Evolutionary conservation across 2,888 invertebrate species (phyloP).

Genomic region (Agonopterix subpropinquella): DNA sequence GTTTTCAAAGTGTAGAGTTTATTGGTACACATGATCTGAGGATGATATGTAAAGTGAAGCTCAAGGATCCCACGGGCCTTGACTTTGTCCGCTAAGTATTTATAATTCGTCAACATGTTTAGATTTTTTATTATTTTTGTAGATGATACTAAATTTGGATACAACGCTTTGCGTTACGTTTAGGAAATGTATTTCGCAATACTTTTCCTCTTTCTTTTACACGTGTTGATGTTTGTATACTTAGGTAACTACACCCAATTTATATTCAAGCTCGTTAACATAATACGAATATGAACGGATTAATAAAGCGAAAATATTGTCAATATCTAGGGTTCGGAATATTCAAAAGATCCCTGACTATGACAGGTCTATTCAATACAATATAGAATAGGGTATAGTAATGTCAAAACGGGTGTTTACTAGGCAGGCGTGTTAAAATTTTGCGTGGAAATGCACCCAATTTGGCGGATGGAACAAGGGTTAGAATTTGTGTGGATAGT

Average conservation of each 20-base stretch:
- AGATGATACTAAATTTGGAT: neutral
- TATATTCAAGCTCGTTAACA: neutral
- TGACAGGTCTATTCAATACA: neutral
- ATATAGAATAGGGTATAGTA: slow-evolving; percentile 8
- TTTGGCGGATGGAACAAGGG: slow-evolving; percentile 64
- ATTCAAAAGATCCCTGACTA: neutral
- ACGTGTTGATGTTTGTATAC: neutral
- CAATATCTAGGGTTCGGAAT: neutral
- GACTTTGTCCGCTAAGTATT: slow-evolving; percentile 48
- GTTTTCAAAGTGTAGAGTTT: slow-evolving; percentile 29
- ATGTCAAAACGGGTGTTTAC: slow-evolving; percentile 38
- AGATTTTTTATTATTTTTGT: slow-evolving; percentile 16
- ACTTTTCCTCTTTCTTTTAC: neutral
- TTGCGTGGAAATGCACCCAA: slow-evolving; percentile 66
- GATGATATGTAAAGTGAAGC: slow-evolving; percentile 9
- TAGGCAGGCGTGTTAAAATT: slow-evolving; percentile 55
- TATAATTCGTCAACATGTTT: slow-evolving; percentile 41
- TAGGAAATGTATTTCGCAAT: neutral
- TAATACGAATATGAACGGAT: too few relatives aligned
- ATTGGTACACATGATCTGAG: slow-evolving; percentile 6
- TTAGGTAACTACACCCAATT: neutral
- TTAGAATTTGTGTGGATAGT: slow-evolving; percentile 67
- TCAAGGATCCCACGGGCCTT: slow-evolving; percentile 33
- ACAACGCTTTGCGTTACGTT: neutral
- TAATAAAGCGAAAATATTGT: too few relatives aligned